Conservation (phyloP, 2,797 vertebrate species). For the Takifugu ocellatus region DNA sequence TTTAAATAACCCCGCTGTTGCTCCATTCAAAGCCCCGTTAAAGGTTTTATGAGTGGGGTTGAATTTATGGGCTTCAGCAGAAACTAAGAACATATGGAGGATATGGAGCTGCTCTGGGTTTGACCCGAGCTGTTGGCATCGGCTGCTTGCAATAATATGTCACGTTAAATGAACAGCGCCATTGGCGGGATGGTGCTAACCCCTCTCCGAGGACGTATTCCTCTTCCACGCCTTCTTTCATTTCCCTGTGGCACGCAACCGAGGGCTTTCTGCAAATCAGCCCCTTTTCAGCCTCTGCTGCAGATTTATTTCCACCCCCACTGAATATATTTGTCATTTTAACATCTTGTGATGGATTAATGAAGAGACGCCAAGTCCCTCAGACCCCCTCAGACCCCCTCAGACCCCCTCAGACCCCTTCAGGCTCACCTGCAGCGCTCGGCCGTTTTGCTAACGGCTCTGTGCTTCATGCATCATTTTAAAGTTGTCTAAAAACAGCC, state of each 20-base stretch:
- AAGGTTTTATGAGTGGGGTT: constrained; percentile 53
- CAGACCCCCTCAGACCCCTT: constrained; percentile 12
- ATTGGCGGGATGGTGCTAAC: constrained; percentile 52
- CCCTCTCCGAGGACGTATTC: constrained; percentile 27
- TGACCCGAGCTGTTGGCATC: constrained; percentile 50
- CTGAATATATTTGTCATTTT: constrained; percentile 10
- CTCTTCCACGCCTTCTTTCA: constrained; percentile 3
- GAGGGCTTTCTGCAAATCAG: constrained; percentile 6
- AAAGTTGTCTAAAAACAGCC: background rate
- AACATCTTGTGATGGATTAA: constrained; percentile 8
- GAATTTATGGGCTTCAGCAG: constrained; percentile 46
- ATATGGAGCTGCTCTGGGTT: constrained; percentile 38
- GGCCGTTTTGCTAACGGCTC: constrained; percentile 15
- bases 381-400: constrained; percentile 3
- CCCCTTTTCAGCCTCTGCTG: constrained; percentile 5
- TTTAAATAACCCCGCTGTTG: constrained; percentile 42
- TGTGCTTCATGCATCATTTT: constrained; percentile 5
- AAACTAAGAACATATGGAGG: constrained; percentile 48
- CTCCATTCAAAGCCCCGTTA: constrained; percentile 34
- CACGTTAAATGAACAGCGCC: constrained; percentile 50
- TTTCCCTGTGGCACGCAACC: background rate
- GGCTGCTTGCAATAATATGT: constrained; percentile 52
- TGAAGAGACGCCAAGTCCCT: constrained; percentile 19
- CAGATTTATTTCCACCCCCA: background rate
- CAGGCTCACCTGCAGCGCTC: constrained; percentile 18